Conservation (phyloP, 2,888 invertebrate species). For the Cylindroiulus punctatus region DNA sequence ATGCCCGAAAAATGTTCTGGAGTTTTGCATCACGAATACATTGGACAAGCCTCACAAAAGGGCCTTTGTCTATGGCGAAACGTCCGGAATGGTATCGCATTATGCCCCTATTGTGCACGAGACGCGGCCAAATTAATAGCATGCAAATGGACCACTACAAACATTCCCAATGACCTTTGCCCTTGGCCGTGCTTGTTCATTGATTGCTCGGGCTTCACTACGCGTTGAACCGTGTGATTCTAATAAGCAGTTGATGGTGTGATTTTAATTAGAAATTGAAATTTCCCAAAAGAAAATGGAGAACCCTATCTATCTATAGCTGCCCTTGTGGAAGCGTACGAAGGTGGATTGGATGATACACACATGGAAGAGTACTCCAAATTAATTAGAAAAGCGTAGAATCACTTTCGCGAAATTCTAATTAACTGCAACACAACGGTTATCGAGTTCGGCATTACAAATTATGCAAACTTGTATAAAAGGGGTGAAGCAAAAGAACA, state of each 20-base stretch:
- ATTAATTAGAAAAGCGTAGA: not conserved
- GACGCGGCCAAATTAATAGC: not conserved
- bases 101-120: not conserved
- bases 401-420: constrained; percentile 14
- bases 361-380: not conserved
- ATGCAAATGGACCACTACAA: not conserved
- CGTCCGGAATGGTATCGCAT: not conserved
- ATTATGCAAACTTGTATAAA: not conserved
- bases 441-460: not conserved
- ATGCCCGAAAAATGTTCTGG: not conserved
- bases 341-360: not conserved
- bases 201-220: not conserved
- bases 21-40: not conserved
- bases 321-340: not conserved
- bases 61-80: not conserved
- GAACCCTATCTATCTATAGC: not conserved
- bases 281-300: constrained; percentile 29
- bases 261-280: constrained; percentile 30
- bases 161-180: not conserved
- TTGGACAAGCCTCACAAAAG: not conserved
- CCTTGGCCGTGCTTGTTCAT: too few relatives aligned
- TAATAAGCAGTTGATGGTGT: not conserved
- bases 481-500: not conserved
- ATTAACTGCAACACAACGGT: constrained; percentile 5
- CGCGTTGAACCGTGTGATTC: not conserved